Evolutionary conservation across 1,140 invertebrate species (phyloP).

Genomic region (Bombus superbus): DNA sequence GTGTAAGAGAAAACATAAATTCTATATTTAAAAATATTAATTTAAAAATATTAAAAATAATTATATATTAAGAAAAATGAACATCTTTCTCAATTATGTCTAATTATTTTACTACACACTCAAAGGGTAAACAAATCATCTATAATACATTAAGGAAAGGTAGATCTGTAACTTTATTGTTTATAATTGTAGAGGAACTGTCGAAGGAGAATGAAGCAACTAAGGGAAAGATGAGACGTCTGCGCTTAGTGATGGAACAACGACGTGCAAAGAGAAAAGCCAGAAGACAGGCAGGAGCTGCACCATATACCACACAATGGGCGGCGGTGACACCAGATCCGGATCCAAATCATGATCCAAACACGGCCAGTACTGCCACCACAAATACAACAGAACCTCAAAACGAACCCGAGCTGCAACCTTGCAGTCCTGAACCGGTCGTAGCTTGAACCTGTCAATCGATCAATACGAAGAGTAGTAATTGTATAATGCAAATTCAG

Average conservation of each 20-base stretch:
- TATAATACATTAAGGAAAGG: neutral
- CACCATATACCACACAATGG: conserved; percentile 87
- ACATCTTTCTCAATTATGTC: neutral
- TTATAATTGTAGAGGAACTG: conserved; percentile 77
- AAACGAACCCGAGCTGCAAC: conserved; percentile 77
- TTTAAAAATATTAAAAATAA: too few species aligned
- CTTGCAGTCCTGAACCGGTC: conserved; percentile 81
- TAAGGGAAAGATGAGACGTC: conserved; percentile 92
- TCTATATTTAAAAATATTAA: too few species aligned
- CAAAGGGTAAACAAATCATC: neutral
- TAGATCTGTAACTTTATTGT: neutral
- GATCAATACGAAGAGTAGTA: conserved; percentile 42
- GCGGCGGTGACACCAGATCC: conserved; percentile 78
- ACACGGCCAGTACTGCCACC: conserved; percentile 60
- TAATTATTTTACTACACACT: neutral
- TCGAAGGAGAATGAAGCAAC: conserved; percentile 90
- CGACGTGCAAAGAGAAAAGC: conserved; percentile 91
- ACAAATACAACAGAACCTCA: conserved; percentile 72
- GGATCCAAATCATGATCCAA: conserved; percentile 73
- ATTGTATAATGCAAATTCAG: conserved; percentile 35
- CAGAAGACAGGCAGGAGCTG: conserved; percentile 87
- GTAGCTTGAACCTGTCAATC: conserved; percentile 74
- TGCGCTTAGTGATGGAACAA: conserved; percentile 94
- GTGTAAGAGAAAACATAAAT: too few species aligned
- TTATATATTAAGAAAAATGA: too few species aligned